Evolutionary conservation across 2,888 invertebrate genomes (phyloP).

Genomic region (Eledona agricola): DNA sequence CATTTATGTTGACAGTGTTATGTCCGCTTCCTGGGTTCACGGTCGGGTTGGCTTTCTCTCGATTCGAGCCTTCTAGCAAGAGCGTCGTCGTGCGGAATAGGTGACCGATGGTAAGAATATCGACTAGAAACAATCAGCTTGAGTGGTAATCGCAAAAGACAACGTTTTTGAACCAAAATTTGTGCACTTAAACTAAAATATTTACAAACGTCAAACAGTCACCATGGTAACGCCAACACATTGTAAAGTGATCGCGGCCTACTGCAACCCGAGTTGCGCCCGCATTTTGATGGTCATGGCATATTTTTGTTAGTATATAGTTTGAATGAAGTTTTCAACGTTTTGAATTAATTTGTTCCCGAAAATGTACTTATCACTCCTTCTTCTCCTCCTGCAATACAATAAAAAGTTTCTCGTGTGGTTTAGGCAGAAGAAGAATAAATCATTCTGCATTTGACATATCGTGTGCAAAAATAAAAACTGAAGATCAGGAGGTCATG

Average conservation of each 20-base stretch:
- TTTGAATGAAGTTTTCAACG: no score
- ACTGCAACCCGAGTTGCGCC: no score
- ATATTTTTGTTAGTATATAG: no score
- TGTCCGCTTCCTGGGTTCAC: conserved; percentile 11
- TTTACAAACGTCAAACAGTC: conserved; percentile 7
- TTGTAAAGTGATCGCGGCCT: conserved; percentile 8
- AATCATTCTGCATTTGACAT: no score
- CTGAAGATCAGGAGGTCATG: no score
- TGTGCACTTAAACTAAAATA: background rate
- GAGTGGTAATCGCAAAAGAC: background rate
- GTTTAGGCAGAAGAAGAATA: no score
- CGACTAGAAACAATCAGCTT: background rate
- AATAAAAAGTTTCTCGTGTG: no score
- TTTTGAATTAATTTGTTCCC: no score
- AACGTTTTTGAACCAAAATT: conserved; percentile 5
- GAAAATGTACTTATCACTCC: no score
- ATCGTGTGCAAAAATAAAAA: no score
- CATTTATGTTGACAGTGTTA: conserved; percentile 39
- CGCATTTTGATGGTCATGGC: no score
- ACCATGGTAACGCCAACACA: conserved; percentile 15
- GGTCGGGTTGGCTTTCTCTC: conserved; percentile 6
- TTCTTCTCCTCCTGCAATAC: no score
- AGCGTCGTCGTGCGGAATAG: background rate
- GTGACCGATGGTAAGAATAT: conserved; percentile 16
- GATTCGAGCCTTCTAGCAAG: conserved; percentile 7